Evolutionary conservation across 2,113 vertebrate species (phyloP), one percentile per base, ranked within the genome.

Genomic region (Galemys pyrenaicus): DNA sequence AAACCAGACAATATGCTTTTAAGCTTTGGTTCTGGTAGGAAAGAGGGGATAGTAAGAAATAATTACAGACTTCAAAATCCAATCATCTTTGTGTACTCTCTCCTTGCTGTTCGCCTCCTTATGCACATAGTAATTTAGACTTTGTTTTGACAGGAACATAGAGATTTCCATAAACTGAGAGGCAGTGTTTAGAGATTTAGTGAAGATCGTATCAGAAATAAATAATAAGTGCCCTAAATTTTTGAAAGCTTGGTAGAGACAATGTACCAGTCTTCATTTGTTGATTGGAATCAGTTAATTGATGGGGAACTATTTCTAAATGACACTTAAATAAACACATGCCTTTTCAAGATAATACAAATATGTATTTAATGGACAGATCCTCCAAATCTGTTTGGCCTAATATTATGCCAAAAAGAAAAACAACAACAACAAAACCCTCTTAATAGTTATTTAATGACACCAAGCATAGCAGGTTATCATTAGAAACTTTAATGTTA

Each of bases 61-160:
- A 94, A 95, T 96, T 73, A 75, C 22, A 93, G n/a, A 78, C 15
- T 92, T 92, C 67, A 92, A 89, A 91, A 92, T 94, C 49, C 32
- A 95, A 6, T 94, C 89, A 93, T 90, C 49, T 85, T 30, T 94
- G 64, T 93, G 83, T 89, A 64, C 17, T 58, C 37, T 46, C 41
- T 46, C 77, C 37, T 68, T 91, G 64, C 32, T 84, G 0, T 71
- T 93, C 54, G 37, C 49, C n/a, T 83, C 35, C 41, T 89, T 87
- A 82, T 51, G 60, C 7, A 12, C 54, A 74, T 1, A 82, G 3
- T 77, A 93, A 95, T 91, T 95, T 94, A 87, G 77, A n/a, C 65
- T 95, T 95, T 32, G 56, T 79, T 97, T 97, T 94, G 77, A 75
- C 80, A 96, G 35, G 67, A 94, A 87, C 83, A 35, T 16, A 5